Conservation (phyloP, 2,888 invertebrate genomes). For the Agriopis marginaria region DNA sequence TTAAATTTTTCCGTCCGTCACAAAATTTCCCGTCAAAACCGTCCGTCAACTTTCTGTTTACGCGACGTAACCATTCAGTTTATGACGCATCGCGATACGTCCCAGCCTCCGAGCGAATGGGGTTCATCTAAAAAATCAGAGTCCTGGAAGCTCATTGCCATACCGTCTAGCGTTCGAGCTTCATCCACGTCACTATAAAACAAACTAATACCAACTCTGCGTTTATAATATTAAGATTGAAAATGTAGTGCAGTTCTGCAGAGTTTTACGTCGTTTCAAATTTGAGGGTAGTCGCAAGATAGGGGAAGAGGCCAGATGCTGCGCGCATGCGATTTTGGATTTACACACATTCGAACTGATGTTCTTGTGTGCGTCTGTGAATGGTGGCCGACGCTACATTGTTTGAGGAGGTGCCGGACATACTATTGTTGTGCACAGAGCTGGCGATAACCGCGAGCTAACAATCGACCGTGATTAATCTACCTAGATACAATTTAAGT, state of each 20-base stretch:
- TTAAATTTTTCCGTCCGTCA: slow-evolving; percentile 24
- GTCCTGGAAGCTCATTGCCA: slow-evolving; percentile 81
- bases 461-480: slow-evolving; percentile 68
- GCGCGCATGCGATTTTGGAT: slow-evolving; percentile 79
- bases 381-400: slow-evolving; percentile 65
- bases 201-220: slow-evolving; percentile 21
- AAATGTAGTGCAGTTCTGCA: slow-evolving; percentile 34
- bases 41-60: slow-evolving; percentile 27
- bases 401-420: slow-evolving; percentile 70
- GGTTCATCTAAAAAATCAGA: slow-evolving; percentile 82
- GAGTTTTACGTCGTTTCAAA: slow-evolving; percentile 47
- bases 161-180: slow-evolving; percentile 62
- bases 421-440: slow-evolving; percentile 75
- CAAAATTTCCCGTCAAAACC: slow-evolving; percentile 12
- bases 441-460: slow-evolving; percentile 62
- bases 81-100: slow-evolving; percentile 61
- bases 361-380: slow-evolving; percentile 58
- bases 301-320: slow-evolving; percentile 82
- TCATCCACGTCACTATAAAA: slow-evolving; percentile 36
- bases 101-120: slow-evolving; percentile 69
- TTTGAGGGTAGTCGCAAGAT: slow-evolving; percentile 53
- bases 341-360: slow-evolving; percentile 55
- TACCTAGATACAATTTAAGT: slow-evolving; percentile 45
- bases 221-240: accelerated
- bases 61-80: slow-evolving; percentile 42